Evolutionary conservation across 2,888 invertebrate species (phyloP).

Genomic region (Acheta domesticus): DNA sequence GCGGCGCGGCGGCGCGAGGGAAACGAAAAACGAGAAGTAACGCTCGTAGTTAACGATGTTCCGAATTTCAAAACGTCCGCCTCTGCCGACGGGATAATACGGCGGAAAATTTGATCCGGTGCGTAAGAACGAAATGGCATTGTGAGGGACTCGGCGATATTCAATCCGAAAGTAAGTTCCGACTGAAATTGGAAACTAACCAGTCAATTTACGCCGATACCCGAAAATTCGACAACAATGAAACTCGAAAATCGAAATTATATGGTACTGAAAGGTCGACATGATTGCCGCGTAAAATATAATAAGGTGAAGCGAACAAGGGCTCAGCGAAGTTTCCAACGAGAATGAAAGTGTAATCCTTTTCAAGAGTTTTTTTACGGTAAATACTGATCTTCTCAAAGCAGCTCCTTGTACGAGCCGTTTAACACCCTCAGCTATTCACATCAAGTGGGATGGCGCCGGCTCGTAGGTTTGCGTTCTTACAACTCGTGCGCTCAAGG

Average conservation of each 20-base stretch:
- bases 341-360: too few relatives aligned
- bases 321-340: not conserved
- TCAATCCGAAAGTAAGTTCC: not conserved
- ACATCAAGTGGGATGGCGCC: too few relatives aligned
- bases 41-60: not conserved
- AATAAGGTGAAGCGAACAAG: not conserved
- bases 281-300: not conserved
- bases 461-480: too few relatives aligned
- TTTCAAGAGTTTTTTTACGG: too few relatives aligned
- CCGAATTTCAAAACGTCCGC: not conserved
- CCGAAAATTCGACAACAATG: not conserved
- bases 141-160: not conserved
- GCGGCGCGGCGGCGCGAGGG: not conserved
- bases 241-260: not conserved
- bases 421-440: too few relatives aligned
- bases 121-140: conserved; percentile 11
- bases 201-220: conserved; percentile 4
- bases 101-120: not conserved
- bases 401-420: too few relatives aligned
- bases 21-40: not conserved
- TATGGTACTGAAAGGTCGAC: not conserved
- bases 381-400: too few relatives aligned
- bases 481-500: too few relatives aligned
- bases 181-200: not conserved
- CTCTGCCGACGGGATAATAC: not conserved